Conservation (phyloP, 2,797 vertebrate species). For the Mus minutoides region DNA sequence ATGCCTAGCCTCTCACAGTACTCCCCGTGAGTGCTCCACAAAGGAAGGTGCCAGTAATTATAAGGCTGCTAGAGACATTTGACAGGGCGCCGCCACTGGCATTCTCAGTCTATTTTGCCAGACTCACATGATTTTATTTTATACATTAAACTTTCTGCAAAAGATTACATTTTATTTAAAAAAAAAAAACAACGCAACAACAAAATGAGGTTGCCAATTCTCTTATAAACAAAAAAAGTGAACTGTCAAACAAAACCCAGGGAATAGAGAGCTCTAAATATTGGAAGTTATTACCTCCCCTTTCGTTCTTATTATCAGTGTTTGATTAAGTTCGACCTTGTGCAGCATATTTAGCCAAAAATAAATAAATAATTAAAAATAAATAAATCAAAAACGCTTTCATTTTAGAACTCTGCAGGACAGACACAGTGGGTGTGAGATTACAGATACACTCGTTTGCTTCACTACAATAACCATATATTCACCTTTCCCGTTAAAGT, state of each 20-base stretch:
- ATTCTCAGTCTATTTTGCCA: not conserved
- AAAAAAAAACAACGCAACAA: not conserved
- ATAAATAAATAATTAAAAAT: not conserved
- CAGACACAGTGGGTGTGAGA: not conserved
- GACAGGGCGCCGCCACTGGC: not conserved
- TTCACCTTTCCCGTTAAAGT: not conserved
- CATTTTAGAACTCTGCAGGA: not conserved
- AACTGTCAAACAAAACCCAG: not conserved
- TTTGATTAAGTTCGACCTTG: not conserved
- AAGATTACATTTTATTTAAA: not conserved
- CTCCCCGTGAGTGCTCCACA: not conserved
- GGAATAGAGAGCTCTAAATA: not conserved
- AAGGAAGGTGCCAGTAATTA: not conserved
- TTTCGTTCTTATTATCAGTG: not conserved
- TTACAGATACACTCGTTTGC: not conserved
- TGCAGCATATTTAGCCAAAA: slow-evolving; percentile 2
- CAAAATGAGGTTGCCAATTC: not conserved
- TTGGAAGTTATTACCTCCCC: not conserved
- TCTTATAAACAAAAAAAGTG: not conserved
- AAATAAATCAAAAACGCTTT: not conserved
- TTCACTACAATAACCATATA: not conserved
- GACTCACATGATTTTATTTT: not conserved
- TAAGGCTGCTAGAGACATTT: not conserved
- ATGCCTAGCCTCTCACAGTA: not conserved
- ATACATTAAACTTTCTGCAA: not conserved